Base-by-base conservation (phyloP, 2,797 vertebrate genomes). In the Acridotheres tristis region DNA sequence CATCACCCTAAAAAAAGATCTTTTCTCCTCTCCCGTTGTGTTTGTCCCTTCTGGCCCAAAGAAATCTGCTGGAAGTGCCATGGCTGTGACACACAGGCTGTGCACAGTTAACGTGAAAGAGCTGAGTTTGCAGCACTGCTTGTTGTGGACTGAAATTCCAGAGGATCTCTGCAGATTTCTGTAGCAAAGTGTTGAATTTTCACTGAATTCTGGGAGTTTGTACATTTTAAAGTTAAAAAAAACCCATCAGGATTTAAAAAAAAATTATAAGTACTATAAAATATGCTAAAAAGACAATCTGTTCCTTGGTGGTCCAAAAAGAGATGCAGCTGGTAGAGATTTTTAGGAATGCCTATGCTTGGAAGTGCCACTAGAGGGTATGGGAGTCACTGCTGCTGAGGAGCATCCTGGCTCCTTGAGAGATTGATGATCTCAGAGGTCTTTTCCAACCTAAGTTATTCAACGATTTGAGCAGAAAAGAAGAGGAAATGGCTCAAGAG, bases 321-420 rank as follows among this genome's bases (percentile, higher is more conserved):
- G 5, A 42, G 54, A 62, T 32, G 38, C 51, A 75, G 42, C 78
- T 74, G 81, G 36, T n/a, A 50, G 54, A 47, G 73, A 17, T 45
- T 68, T 38, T 62, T 20, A 34, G 62, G 79, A 59, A 65, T 81
- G 72, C 13, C 47, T 15, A 25, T 92, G 66, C 87, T 81, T 89
- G 82, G 42, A 88, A 91, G 34, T 62, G 62, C 95, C 96, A 54
- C 95, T 93, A 95, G 94, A 93, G 87, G 93, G 92, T 81, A 77
- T 59, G 80, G 88, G 91, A 93, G 87, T 68, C 5, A 1, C 66
- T 84, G 50, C 77, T 77, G 40, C 69, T 65, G 42, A 40, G 47
- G 25, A 74, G 36, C 5, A 15, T 48, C 74, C 11, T 8, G 32
- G 16, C 48, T 86, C 55, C 48, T 34, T 47, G 38, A 34, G 15